These are phyloP conservation scores for Chaetorhynchus papuensis DNA, from an alignment of 2,113 vertebrate genomes.

Conservation along the genomic window DNA sequence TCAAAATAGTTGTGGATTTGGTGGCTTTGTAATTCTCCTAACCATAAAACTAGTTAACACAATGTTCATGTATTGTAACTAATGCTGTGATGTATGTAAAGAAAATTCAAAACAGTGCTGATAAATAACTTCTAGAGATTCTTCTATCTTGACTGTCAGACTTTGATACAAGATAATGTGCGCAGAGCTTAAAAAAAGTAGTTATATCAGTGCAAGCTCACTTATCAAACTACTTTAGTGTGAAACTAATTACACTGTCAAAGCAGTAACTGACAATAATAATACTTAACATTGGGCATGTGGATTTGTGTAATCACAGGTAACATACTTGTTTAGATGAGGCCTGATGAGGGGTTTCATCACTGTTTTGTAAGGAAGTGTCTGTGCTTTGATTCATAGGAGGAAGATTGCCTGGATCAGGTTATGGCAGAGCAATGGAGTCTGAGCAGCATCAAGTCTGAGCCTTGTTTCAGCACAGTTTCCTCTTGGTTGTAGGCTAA, in stretches of 20 bases:
- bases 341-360: background rate
- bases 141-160: background rate
- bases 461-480: background rate
- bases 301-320: background rate
- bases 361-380: background rate
- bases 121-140: background rate
- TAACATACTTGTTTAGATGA: background rate
- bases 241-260: background rate
- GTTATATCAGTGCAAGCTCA: background rate
- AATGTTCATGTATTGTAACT: background rate
- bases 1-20: background rate
- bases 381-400: background rate
- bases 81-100: background rate
- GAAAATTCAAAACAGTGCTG: background rate
- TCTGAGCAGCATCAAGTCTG: background rate
- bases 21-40: background rate
- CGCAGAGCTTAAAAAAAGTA: background rate
- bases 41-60: background rate
- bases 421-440: background rate
- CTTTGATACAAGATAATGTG: background rate
- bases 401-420: background rate
- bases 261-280: background rate
- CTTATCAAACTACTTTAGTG: background rate
- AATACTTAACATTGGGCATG: background rate
- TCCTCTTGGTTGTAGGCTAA: background rate